phyloP scores from a whole-genome alignment of 2,797 vertebrate genomes.

The Myotis myotis region DNA sequence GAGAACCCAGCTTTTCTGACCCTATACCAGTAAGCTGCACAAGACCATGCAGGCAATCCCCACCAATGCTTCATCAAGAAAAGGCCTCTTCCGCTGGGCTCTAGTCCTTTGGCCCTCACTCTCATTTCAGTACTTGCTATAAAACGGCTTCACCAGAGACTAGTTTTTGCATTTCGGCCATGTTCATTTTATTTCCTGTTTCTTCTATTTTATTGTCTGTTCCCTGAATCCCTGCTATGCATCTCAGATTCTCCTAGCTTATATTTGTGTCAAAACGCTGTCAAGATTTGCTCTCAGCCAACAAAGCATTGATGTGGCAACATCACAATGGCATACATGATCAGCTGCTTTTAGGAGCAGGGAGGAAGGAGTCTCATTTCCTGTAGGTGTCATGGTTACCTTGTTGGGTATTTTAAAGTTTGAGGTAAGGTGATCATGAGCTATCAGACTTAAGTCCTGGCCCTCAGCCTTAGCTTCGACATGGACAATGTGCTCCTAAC shows the following conservation, averaged over 20 bases:
- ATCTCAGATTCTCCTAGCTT: not conserved
- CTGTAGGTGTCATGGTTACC: not conserved
- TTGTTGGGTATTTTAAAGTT: not conserved
- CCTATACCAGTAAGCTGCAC: not conserved
- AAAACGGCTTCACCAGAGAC: not conserved
- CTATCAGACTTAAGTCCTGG: not conserved
- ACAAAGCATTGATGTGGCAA: not conserved
- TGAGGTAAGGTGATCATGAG: not conserved
- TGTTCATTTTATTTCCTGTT: constrained; percentile 26
- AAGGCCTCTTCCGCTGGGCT: not conserved
- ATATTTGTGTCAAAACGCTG: not conserved
- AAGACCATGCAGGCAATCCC: not conserved
- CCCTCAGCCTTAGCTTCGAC: not conserved
- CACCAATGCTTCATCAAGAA: not conserved
- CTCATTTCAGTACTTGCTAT: not conserved
- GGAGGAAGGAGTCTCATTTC: not conserved
- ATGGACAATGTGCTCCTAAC: not conserved
- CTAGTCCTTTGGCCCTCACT: not conserved
- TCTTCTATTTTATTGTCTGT: not conserved
- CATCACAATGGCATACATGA: not conserved
- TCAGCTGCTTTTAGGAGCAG: not conserved
- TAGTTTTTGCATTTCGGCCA: not conserved
- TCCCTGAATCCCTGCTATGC: not conserved
- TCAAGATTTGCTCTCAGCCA: not conserved
- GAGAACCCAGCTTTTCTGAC: not conserved